Base-by-base conservation (phyloP, 35 echinoderm and acorn worm species). In the Ophiothrix spiculata region DNA sequence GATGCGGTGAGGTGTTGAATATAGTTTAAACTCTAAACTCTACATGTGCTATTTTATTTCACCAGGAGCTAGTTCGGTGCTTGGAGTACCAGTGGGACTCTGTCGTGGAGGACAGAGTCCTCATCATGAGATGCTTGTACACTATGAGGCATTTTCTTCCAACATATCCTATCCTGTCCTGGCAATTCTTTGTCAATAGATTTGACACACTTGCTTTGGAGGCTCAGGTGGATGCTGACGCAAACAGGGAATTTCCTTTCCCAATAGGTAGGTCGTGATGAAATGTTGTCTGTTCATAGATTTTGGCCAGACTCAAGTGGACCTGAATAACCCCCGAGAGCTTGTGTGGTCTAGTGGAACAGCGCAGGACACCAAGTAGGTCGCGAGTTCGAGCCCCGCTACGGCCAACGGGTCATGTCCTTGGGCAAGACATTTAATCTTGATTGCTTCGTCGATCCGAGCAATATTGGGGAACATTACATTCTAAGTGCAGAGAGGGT, bases 81-180 rank as follows among this genome's bases (percentile, higher is more conserved):
- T 83, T 98, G 25, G 95, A 98, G 77, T 98, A 91, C 88, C 95
- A 98, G 36, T 98, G 95, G 95, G 95, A 98, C 83, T 98, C 91
- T 15, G 95, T 98, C 0, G 64, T 98, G 0, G 95, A 98, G 81
- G 95, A 98, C 54, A 80, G 95, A 1, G 91, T 93, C 1, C 78
- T 98, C 31, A 98, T 98, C 39, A 82, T 98, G 29, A 80, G 80
- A 35, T 76, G 80, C 76, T 82, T 98, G 33, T 87, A 90, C 40
- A 83, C 88, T 6, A 36, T 98, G 35, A 89, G 94, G 36, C 92
- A 98, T 76, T 94, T 79, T 81, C 81, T 98, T 56, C 89, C 93
- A 39, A 83, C 39, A 0, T 81, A 75, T 6, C 86, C 76, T 0
- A 77, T 93, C 32, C 63, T 98, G 11, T 88, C 95, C 39, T 98